These are phyloP conservation scores for Bungarus multicinctus DNA, from an alignment of 2,113 vertebrate genomes.

Conservation along the genomic window DNA sequence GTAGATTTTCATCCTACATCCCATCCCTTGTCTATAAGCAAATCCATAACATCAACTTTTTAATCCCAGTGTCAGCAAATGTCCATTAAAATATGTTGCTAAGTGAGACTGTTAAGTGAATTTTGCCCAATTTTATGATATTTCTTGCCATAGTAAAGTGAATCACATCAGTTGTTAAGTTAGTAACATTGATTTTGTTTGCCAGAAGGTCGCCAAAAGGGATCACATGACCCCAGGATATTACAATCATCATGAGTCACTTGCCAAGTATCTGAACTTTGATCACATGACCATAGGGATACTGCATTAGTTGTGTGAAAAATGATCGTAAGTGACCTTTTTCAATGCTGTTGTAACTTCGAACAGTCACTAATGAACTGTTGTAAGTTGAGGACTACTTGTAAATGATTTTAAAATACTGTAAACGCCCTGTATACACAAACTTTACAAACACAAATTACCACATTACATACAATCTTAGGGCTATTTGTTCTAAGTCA, in stretches of 20 bases:
- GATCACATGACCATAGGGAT: too few relatives aligned
- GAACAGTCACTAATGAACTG: too few relatives aligned
- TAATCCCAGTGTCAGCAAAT: background rate
- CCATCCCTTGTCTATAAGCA: background rate
- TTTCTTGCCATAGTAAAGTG: background rate
- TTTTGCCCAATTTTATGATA: background rate
- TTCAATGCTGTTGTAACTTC: too few relatives aligned
- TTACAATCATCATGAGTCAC: too few relatives aligned
- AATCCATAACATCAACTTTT: background rate
- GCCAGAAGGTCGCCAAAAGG: too few relatives aligned
- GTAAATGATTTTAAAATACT: background rate
- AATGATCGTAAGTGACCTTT: too few relatives aligned
- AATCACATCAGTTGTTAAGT: background rate
- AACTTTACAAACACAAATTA: background rate
- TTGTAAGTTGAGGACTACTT: background rate
- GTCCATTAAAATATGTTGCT: background rate
- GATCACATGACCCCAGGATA: too few relatives aligned
- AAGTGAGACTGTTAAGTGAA: background rate
- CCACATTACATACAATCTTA: background rate
- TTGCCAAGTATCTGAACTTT: too few relatives aligned
- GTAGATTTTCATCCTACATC: background rate
- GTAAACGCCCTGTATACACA: background rate
- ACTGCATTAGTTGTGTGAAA: too few relatives aligned
- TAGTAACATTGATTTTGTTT: background rate
- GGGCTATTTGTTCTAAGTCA: background rate